phyloP scores from a whole-genome alignment of 1,140 invertebrate species.

The Palaemon carinicauda region DNA sequence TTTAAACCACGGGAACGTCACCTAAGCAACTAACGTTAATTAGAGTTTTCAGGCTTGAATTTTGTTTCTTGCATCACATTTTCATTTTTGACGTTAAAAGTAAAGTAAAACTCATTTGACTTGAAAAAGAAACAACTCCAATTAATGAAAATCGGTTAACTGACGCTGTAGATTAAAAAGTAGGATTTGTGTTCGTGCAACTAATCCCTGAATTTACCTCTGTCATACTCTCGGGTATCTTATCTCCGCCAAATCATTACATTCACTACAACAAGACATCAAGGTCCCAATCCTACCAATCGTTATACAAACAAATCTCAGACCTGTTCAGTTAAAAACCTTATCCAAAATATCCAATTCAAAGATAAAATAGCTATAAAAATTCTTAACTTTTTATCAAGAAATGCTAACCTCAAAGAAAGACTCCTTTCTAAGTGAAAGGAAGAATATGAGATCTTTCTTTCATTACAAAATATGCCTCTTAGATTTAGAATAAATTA shows the following conservation, averaged over 20 bases:
- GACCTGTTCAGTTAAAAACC: no score
- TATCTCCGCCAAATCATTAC: constrained; percentile 34
- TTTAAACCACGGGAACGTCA: not conserved
- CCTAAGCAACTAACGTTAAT: not conserved
- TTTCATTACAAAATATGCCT: constrained; percentile 25
- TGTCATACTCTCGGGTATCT: constrained; percentile 38
- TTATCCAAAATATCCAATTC: constrained; percentile 13
- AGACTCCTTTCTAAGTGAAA: not conserved
- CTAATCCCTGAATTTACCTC: constrained; percentile 49
- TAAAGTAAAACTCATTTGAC: no score
- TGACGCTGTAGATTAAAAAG: not conserved
- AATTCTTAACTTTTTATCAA: not conserved
- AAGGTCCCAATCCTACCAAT: constrained; percentile 36
- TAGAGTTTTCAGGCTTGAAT: no score
- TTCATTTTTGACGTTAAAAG: no score
- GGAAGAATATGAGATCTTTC: constrained; percentile 5
- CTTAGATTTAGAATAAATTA: not conserved
- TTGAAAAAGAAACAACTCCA: no score
- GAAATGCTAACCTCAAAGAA: not conserved
- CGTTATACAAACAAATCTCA: constrained; percentile 54
- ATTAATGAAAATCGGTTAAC: no score
- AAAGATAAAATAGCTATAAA: constrained; percentile 18
- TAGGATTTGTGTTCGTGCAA: not conserved
- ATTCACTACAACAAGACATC: constrained; percentile 42
- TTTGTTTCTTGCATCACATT: no score